Base-by-base conservation (phyloP, 2,797 vertebrate genomes). In the Intellagama lesueurii region DNA sequence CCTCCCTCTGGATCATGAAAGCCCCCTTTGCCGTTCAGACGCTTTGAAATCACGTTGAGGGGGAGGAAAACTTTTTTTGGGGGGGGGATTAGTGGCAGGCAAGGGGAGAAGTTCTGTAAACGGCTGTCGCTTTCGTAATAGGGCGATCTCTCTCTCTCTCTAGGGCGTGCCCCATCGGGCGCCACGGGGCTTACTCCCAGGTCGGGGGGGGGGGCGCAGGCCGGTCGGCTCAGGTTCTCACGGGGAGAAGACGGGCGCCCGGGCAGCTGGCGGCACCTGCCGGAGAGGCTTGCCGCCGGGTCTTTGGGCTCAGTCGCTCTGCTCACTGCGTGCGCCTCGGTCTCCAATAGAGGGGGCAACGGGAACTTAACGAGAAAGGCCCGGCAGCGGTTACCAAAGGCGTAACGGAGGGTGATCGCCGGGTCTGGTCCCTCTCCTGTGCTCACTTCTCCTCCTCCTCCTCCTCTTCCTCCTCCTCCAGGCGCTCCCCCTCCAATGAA, bases 331-430 rank as follows among this genome's bases (percentile, higher is more conserved):
- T 28, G 85, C 76, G 80, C 52, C 73, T 60, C 79, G 44, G 24
- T 22, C 35, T 72, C 75, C 89, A 49, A 87, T 14, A 87, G 85
- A 79, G 85, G 85, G 89, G 89, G 79, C 64, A n/a, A 9, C 22
- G 72, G 16, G 79, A 90, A 44, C 89, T 66, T 44, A 28, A 17
- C 32, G 19, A 26, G 35, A 26, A 75, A 72, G 11, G 60, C 72
- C 72, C 80, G 22, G 79, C n/a, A 56, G 87, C 81, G 56, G 56
- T 76, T 64, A 87, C 85, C 52, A 70, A 80, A 79, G 85, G 64
- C 77, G 52, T 56, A 56, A 56, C 52, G 52, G 52, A 56, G 52
- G 52, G 12, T 56, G 52, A 35, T 32, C 11, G 44, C 76, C 47
- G 70, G 76, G 44, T 68, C 32, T 47, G 7, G 78, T 28, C 40